A percentile compares a stretch with the other conserved stretches of the same genome.
phyloP scores from a whole-genome alignment of 2,888 invertebrate genomes.

The Sthenelais limicola region DNA sequence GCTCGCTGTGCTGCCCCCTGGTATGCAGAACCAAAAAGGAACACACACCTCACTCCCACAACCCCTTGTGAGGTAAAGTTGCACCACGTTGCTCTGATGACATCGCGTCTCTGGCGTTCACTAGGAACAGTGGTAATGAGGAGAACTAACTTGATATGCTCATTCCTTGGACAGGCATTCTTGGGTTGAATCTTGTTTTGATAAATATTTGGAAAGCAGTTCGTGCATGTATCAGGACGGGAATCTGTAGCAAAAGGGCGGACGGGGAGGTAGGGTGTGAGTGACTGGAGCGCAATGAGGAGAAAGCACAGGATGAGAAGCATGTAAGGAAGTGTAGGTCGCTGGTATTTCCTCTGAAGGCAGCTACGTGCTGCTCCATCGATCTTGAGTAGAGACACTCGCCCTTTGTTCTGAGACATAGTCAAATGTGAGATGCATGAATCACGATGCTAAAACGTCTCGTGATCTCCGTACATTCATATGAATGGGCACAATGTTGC shows the following conservation, averaged over 20 bases:
- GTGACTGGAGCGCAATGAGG: neutral
- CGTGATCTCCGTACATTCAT: no score
- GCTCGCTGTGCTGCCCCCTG: neutral
- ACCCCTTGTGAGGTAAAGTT: neutral
- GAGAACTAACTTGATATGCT: constrained; percentile 1
- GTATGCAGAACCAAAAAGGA: constrained; percentile 11
- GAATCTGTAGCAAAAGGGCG: neutral
- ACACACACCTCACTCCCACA: neutral
- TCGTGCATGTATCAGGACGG: neutral
- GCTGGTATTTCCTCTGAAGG: no score
- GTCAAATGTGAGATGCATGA: no score
- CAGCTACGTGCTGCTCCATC: no score
- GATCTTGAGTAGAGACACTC: no score
- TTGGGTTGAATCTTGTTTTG: neutral
- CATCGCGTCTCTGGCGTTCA: neutral
- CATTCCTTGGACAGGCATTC: neutral
- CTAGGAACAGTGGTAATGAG: constrained; percentile 14
- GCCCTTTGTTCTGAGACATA: no score
- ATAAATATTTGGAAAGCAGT: constrained; percentile 18
- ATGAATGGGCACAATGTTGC: no score
- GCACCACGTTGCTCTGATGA: constrained; percentile 22
- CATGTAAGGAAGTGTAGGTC: neutral
- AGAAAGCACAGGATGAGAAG: neutral
- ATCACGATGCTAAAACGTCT: no score
- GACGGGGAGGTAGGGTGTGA: neutral